Conservation (phyloP, 2,888 invertebrate genomes). For the Ichneumon xanthorius region DNA sequence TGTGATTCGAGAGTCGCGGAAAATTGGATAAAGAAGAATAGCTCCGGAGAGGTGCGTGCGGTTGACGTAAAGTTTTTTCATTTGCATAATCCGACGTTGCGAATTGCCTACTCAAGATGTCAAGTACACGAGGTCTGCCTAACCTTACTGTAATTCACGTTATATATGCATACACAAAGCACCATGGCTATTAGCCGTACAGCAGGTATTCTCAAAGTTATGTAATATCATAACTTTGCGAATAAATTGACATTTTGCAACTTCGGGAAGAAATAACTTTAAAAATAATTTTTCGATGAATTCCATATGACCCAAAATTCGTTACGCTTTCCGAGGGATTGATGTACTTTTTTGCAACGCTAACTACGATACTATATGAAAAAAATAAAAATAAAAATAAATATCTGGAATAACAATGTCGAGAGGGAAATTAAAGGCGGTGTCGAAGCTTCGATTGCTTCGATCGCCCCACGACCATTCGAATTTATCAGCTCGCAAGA, state of each 20-base stretch:
- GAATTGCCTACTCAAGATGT: conserved; percentile 38
- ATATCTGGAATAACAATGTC: not conserved
- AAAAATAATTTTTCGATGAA: not conserved
- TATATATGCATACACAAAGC: not conserved
- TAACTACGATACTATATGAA: not conserved
- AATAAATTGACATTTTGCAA: not conserved
- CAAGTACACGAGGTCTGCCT: conserved; percentile 34
- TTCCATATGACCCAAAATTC: conserved; percentile 7
- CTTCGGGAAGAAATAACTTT: not conserved
- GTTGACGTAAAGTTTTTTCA: conserved; percentile 28
- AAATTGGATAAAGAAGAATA: conserved; percentile 24
- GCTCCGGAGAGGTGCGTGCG: conserved; percentile 8
- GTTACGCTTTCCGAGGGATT: conserved; percentile 15
- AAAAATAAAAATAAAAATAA: not conserved
- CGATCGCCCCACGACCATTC: conserved; percentile 11
- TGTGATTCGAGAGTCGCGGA: conserved; percentile 12
- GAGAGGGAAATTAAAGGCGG: conserved; percentile 21
- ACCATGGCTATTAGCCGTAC: not conserved
- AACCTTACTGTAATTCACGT: not conserved
- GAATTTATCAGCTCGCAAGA: conserved; percentile 34
- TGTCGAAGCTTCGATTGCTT: conserved; percentile 39
- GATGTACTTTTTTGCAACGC: not conserved
- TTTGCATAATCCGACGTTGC: conserved; percentile 41
- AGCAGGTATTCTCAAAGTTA: not conserved
- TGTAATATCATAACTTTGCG: not conserved